These are phyloP conservation scores for Hyperoodon ampullatus DNA, from an alignment of 2,113 vertebrate genomes.

Conservation along the genomic window DNA sequence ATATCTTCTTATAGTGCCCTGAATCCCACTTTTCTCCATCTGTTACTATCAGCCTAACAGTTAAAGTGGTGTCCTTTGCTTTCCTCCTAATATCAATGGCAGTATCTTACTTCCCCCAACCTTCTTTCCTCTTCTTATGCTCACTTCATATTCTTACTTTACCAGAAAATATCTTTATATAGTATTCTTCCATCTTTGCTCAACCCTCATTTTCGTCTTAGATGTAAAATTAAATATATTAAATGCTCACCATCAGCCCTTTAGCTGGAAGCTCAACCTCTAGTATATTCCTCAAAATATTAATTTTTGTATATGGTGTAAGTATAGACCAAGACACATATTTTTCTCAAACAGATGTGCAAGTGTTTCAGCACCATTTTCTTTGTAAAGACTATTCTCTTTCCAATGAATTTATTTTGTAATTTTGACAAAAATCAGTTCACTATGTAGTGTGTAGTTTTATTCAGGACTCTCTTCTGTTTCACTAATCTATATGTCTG, in stretches of 20 bases:
- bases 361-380: not conserved
- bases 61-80: not conserved
- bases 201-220: not conserved
- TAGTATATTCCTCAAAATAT: not conserved
- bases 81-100: not conserved
- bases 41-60: not conserved
- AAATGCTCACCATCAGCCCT: not conserved
- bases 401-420: not conserved
- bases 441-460: not conserved
- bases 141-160: not conserved
- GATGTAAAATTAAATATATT: not conserved
- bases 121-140: not conserved
- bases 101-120: not conserved
- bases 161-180: not conserved
- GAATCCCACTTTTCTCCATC: not conserved
- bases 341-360: not conserved
- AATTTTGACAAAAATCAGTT: not conserved
- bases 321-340: not conserved
- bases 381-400: not conserved
- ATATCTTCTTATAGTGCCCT: not conserved
- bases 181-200: not conserved
- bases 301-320: not conserved
- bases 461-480: not conserved
- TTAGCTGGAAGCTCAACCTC: not conserved
- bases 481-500: too few relatives aligned